Conservation (phyloP, 2,113 vertebrate species). For the Eclectus roratus region DNA sequence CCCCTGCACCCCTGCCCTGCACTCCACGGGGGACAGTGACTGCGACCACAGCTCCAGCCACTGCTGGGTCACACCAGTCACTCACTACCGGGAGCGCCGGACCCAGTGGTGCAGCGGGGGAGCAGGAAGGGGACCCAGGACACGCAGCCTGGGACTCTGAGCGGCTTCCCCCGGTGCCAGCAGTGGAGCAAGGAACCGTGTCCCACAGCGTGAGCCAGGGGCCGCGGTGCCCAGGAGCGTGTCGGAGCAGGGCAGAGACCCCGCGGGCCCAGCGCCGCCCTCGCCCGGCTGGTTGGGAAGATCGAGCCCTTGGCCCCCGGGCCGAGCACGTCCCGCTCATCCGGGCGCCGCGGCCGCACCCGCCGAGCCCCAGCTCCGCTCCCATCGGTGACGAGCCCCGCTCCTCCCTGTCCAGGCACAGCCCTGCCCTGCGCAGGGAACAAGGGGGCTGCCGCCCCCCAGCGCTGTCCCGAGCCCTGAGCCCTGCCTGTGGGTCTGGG, state of each 20-base stretch:
- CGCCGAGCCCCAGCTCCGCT: neutral
- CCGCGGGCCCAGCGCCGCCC: neutral
- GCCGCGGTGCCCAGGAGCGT: neutral
- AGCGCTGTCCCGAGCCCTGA: neutral
- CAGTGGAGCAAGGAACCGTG: neutral
- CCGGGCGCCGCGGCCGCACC: neutral
- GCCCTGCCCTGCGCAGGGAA: neutral
- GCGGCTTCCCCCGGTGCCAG: accelerated
- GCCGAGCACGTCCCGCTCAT: accelerated
- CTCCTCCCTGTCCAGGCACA: neutral
- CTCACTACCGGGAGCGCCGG: accelerated
- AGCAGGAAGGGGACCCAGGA: neutral
- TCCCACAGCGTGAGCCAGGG: neutral
- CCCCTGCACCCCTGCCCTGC: neutral
- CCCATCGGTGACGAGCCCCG: neutral
- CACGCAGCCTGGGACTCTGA: neutral
- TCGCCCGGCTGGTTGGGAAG: neutral
- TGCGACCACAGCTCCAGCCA: accelerated
- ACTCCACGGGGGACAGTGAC: accelerated
- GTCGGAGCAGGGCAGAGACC: neutral
- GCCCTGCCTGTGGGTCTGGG: neutral
- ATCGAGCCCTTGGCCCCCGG: neutral
- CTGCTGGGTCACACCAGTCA: neutral
- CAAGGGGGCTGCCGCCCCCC: neutral
- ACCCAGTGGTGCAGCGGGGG: neutral